phyloP scores from a whole-genome alignment of 2,113 vertebrate species.

The Bambusicola thoracicus region DNA sequence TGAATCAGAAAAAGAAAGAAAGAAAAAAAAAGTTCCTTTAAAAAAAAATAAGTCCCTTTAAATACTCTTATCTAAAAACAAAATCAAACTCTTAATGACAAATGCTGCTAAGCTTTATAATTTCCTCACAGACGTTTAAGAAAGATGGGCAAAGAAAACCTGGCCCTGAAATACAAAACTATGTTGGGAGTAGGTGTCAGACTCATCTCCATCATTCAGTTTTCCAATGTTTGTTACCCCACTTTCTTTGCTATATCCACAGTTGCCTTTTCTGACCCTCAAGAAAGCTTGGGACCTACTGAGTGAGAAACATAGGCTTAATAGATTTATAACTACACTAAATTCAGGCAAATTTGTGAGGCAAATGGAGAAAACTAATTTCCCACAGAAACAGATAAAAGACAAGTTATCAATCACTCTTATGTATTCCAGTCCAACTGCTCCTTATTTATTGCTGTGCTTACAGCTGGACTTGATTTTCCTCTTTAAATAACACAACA shows the following conservation, averaged over 20 bases:
- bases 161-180: not conserved
- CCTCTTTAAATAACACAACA: not conserved
- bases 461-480: slow-evolving; percentile 41
- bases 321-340: not conserved
- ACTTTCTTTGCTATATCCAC: slow-evolving; percentile 39
- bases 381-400: slow-evolving; percentile 49
- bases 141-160: not conserved
- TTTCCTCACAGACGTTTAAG: not conserved
- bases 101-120: slow-evolving; percentile 8
- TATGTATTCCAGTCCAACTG: not conserved
- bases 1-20: not conserved
- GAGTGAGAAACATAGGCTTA: slow-evolving; percentile 7
- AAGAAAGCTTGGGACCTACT: not conserved
- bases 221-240: slow-evolving; percentile 42
- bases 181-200: not conserved
- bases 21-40: too few species aligned
- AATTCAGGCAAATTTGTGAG: slow-evolving; percentile 22
- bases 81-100: not conserved
- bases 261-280: slow-evolving; percentile 35
- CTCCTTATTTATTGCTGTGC: slow-evolving; percentile 37
- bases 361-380: slow-evolving; percentile 15
- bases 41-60: not conserved
- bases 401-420: slow-evolving; percentile 34
- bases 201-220: not conserved
- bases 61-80: not conserved